phyloP scores from a whole-genome alignment of 2,797 vertebrate genomes.

The Gymnoscopelus braueri region DNA sequence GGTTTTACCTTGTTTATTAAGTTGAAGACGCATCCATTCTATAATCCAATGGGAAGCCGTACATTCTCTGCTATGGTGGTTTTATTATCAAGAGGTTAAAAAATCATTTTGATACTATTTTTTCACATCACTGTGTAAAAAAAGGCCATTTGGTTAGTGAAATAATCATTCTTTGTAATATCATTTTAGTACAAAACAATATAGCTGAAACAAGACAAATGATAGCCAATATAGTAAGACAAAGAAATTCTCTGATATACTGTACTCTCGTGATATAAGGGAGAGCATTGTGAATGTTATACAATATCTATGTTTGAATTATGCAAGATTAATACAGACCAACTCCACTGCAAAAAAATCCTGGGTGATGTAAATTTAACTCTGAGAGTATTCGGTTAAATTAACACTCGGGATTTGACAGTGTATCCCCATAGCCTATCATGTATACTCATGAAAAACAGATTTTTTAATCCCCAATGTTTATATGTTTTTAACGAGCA shows the following conservation, averaged over 20 bases:
- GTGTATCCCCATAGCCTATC: conserved; percentile 45
- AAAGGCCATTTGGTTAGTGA: conserved; percentile 48
- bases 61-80: conserved; percentile 50
- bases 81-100: conserved; percentile 61
- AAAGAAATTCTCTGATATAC: conserved; percentile 49
- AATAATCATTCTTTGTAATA: conserved; percentile 36
- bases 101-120: conserved; percentile 72
- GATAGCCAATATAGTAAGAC: conserved; percentile 47
- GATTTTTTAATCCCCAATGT: conserved; percentile 47
- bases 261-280: conserved; percentile 48
- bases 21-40: conserved; percentile 49
- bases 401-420: not conserved
- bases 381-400: too few species aligned
- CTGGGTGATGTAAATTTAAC: too few species aligned
- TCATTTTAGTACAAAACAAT: conserved; percentile 57
- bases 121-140: conserved; percentile 60
- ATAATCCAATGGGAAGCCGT: conserved; percentile 43
- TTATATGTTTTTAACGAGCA: conserved; percentile 58
- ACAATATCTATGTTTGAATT: conserved; percentile 68
- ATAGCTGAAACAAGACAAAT: conserved; percentile 48
- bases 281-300: conserved; percentile 57
- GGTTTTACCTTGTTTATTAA: conserved; percentile 41
- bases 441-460: conserved; percentile 32
- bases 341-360: conserved; percentile 1
- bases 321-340: conserved; percentile 67